phyloP scores from a whole-genome alignment of 1,140 invertebrate species.

The Pseudomyrmex dendroicus region DNA sequence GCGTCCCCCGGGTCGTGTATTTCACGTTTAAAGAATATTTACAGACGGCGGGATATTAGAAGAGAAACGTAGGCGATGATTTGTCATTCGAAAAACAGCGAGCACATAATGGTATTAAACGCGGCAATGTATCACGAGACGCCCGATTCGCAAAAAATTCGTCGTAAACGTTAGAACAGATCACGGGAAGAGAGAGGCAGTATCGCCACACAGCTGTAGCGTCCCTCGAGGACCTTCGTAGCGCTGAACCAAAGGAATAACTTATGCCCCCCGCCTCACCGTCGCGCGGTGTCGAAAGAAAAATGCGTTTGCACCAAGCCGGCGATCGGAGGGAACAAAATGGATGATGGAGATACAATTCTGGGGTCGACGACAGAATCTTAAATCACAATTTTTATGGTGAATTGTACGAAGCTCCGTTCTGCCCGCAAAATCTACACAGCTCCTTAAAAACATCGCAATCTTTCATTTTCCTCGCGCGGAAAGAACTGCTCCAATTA shows the following conservation, averaged over 20 bases:
- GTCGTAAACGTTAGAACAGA: slow-evolving; percentile 53
- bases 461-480: slow-evolving; percentile 4
- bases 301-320: slow-evolving; percentile 65
- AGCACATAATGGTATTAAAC: slow-evolving; percentile 56
- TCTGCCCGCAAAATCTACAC: slow-evolving; percentile 14
- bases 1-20: slow-evolving; percentile 14
- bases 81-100: slow-evolving; percentile 46
- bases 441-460: slow-evolving; percentile 46
- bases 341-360: slow-evolving; percentile 73
- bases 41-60: slow-evolving; percentile 36
- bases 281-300: slow-evolving; percentile 54
- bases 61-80: slow-evolving; percentile 16
- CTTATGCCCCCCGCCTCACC: slow-evolving; percentile 50
- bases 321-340: slow-evolving; percentile 68
- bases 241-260: slow-evolving; percentile 69
- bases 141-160: slow-evolving; percentile 18
- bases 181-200: slow-evolving; percentile 27
- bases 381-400: slow-evolving; percentile 70
- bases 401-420: slow-evolving; percentile 54
- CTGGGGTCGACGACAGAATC: slow-evolving; percentile 63
- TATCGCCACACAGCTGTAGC: slow-evolving; percentile 49
- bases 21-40: slow-evolving; percentile 58
- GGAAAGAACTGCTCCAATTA: slow-evolving; percentile 21
- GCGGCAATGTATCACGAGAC: slow-evolving; percentile 45
- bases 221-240: slow-evolving; percentile 62